phyloP scores from a whole-genome alignment of 2,113 vertebrate genomes.

The Aldabrachelys gigantea region DNA sequence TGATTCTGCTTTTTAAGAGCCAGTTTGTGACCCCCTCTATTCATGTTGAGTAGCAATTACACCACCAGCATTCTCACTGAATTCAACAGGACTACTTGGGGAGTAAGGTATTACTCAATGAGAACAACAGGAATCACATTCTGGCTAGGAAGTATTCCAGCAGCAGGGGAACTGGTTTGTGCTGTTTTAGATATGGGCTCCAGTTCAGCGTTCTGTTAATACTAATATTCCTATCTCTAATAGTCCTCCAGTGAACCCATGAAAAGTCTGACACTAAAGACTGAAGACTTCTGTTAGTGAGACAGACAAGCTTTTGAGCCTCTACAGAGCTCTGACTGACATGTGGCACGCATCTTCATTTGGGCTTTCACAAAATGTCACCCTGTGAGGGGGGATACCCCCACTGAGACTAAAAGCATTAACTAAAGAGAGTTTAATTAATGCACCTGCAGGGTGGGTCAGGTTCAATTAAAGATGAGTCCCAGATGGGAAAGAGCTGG shows the following conservation, averaged over 20 bases:
- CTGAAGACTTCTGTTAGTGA: not conserved
- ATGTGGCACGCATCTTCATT: not conserved
- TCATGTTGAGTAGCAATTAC: not conserved
- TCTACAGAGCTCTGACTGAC: not conserved
- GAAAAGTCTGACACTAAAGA: not conserved
- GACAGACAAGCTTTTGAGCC: not conserved
- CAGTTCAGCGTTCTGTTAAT: not conserved
- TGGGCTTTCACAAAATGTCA: not conserved
- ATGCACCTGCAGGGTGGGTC: not conserved
- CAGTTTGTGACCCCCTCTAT: rapidly evolving
- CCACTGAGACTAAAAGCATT: not conserved
- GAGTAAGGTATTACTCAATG: not conserved
- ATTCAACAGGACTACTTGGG: not conserved
- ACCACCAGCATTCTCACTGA: not conserved
- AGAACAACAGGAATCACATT: not conserved
- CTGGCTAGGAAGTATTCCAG: not conserved
- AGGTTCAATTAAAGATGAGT: not conserved
- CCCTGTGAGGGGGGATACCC: not conserved
- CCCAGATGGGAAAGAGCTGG: not conserved
- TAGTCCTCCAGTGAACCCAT: not conserved
- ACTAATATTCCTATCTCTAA: not conserved
- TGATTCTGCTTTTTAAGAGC: not conserved
- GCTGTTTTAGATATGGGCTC: not conserved
- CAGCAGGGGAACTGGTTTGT: not conserved
- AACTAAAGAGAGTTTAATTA: not conserved